A percentile compares a stretch with the other conserved stretches of the same genome.
phyloP scores from a whole-genome alignment of 1,140 invertebrate genomes.

The Tetramorium parvispinum region DNA sequence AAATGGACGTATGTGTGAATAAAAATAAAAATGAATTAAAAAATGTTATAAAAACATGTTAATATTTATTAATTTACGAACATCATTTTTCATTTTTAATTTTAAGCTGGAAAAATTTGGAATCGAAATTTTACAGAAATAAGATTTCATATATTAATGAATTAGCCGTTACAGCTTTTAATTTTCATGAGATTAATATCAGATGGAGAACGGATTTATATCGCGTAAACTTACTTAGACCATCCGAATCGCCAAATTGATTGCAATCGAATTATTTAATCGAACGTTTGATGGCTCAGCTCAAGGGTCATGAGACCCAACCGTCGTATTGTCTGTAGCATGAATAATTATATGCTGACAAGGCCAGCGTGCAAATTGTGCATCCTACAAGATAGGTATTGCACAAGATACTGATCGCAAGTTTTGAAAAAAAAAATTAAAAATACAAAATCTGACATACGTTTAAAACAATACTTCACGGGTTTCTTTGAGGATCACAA shows the following conservation, averaged over 20 bases:
- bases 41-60: neutral
- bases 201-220: slow-evolving; percentile 5
- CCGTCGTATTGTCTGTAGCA: slow-evolving; percentile 60
- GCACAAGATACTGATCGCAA: neutral
- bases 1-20: neutral
- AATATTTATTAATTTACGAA: slow-evolving; percentile 4
- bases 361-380: neutral
- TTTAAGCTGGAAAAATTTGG: neutral
- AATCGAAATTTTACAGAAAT: neutral
- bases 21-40: neutral
- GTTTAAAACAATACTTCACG: neutral
- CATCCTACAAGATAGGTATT: neutral
- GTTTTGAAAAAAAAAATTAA: neutral
- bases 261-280: slow-evolving; percentile 79
- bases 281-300: slow-evolving; percentile 73
- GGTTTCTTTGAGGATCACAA: neutral
- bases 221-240: slow-evolving; percentile 13
- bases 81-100: neutral
- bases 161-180: slow-evolving; percentile 1
- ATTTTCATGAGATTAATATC: neutral
- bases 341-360: slow-evolving; percentile 40
- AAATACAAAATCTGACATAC: neutral
- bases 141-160: neutral
- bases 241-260: slow-evolving; percentile 56
- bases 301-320: slow-evolving; percentile 76